Evolutionary conservation across 2,113 vertebrate genomes (phyloP), one percentile per base, ranked within the genome.

Genomic region (Mus pahari): DNA sequence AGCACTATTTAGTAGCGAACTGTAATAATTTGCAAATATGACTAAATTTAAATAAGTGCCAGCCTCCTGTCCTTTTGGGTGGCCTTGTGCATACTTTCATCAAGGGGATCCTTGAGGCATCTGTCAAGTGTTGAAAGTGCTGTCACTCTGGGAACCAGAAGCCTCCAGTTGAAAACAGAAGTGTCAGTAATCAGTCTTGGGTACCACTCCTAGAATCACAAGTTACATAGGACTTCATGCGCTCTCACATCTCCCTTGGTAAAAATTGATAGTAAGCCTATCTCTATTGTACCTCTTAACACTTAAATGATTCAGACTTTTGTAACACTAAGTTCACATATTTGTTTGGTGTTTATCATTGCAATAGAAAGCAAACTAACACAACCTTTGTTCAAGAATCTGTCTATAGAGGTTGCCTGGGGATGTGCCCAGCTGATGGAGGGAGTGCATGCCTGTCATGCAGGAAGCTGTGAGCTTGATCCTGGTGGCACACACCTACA

Each of bases 1-100:
- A 92, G 5, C 78, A 95, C 50, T 13, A 31, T 78, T 88, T 92
- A 86, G 68, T 81, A 92, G 74, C 48, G 91, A 93, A 20, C 73
- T 83, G 17, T 89, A 95, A 78, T 36, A 81, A 22, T 89, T 55
- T 71, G 24, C 74, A 75, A 70, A 11, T 33, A 48, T 55, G 11
- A 50, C 31, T 94, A 62, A 87, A 26, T 42, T 81, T 71, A 53
- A 58, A 60, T 55, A 77, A 82, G 39, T 53, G 7, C 55, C 19
- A 53, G 45, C n/a, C 39, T 50, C 84, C 10, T 42, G 75, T 48
- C 60, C 55, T 66, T 70, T 55, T 19, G 42, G 50, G 45, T 62
- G 24, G 50, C 60, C 77, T 83, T 70, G 20, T 53, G 42, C 42
- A 78, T 22, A 45, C 17, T 68, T 83, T 62, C 36, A 42, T 62